Conservation (phyloP, 2,888 invertebrate species). For the Hedya salicella region DNA sequence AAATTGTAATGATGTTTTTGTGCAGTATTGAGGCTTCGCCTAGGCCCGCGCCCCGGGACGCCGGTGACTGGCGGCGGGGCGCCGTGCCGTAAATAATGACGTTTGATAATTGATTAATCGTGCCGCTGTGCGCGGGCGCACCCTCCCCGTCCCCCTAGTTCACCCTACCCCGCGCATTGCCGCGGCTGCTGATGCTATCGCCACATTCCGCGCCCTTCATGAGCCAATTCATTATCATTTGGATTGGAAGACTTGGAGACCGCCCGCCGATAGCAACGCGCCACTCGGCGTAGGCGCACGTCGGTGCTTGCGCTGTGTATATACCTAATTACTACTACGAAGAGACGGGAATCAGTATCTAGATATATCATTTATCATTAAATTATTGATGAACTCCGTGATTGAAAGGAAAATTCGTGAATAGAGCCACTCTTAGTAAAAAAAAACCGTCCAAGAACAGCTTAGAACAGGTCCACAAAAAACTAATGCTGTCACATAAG, state of each 20-base stretch:
- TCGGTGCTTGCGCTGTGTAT: not conserved
- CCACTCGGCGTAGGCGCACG: not conserved
- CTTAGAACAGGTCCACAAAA: too few relatives aligned
- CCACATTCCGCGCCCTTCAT: slow-evolving; percentile 53
- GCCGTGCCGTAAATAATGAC: slow-evolving; percentile 70
- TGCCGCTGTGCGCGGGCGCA: slow-evolving; percentile 52
- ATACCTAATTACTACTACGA: not conserved
- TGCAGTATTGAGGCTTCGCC: slow-evolving; percentile 43
- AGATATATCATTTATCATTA: too few relatives aligned
- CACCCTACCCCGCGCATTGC: not conserved
- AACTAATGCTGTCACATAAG: too few relatives aligned
- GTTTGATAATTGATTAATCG: slow-evolving; percentile 79
- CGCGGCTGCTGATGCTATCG: slow-evolving; percentile 56
- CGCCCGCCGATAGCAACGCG: slow-evolving; percentile 55
- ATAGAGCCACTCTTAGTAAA: too few relatives aligned
- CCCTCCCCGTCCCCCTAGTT: slow-evolving; percentile 42
- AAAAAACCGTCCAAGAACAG: too few relatives aligned
- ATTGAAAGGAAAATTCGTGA: too few relatives aligned
- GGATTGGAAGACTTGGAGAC: slow-evolving; percentile 52
- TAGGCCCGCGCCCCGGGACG: slow-evolving; percentile 50
- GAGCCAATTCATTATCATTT: slow-evolving; percentile 77
- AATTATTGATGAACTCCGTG: too few relatives aligned
- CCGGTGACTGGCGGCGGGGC: slow-evolving; percentile 45
- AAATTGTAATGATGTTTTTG: slow-evolving; percentile 13
- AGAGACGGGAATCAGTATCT: too few relatives aligned